Conservation (phyloP, 2,797 vertebrate species). For the Microchirus variegatus region DNA sequence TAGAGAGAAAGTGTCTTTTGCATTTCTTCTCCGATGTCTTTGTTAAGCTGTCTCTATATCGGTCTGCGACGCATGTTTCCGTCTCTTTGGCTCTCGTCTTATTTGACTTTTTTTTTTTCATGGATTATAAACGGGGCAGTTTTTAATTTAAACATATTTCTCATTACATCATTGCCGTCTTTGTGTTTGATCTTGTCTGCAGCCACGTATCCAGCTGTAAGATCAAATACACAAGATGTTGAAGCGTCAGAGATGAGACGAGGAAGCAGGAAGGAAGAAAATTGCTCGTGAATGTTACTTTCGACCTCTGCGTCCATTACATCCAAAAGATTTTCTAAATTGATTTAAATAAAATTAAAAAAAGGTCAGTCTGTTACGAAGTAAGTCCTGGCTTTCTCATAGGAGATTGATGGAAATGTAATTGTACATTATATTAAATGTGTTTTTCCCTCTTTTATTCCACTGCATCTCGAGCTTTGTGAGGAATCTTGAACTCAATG, state of each 20-base stretch:
- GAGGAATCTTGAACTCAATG: conserved; percentile 33
- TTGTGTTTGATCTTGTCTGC: background rate
- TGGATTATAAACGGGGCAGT: background rate
- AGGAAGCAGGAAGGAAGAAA: no score
- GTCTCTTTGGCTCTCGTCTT: conserved; percentile 9
- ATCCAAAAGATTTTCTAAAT: no score
- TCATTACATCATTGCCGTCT: background rate
- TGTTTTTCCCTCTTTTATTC: background rate
- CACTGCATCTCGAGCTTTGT: no score
- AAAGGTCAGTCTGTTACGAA: no score
- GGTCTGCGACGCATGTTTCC: background rate
- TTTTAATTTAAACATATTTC: background rate
- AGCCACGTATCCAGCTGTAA: background rate
- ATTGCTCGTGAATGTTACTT: no score
- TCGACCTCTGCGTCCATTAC: no score
- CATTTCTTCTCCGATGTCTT: conserved; percentile 28
- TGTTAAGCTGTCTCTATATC: conserved; percentile 27
- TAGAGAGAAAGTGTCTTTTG: conserved; percentile 51
- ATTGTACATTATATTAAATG: no score
- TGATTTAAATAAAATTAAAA: no score
- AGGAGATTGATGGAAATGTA: no score
- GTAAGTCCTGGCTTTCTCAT: no score
- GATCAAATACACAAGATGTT: no score
- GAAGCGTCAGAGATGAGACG: no score
- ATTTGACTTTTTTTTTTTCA: background rate